Conservation (phyloP, 2,113 vertebrate genomes). For the Microcebus tavaratra region DNA sequence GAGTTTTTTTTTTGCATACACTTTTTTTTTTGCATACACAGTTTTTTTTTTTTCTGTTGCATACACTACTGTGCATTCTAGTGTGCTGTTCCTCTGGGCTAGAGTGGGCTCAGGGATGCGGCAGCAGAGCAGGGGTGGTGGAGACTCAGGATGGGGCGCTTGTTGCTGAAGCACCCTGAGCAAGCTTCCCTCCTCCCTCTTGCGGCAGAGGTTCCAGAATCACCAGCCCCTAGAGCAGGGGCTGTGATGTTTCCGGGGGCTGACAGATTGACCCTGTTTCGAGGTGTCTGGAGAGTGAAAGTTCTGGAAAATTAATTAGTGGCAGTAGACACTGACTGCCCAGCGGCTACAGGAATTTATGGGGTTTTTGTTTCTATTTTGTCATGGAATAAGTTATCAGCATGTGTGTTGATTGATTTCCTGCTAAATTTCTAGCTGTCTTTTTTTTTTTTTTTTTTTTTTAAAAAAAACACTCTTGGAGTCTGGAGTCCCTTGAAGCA, state of each 20-base stretch:
- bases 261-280: constrained; percentile 75
- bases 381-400: constrained; percentile 71
- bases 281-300: constrained; percentile 79
- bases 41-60: background rate
- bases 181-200: background rate
- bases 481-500: constrained; percentile 55
- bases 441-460: background rate
- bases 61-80: background rate
- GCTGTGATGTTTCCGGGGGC: background rate
- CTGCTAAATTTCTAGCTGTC: constrained; percentile 69
- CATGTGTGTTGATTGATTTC: constrained; percentile 76
- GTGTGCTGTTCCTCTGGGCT: background rate
- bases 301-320: constrained; percentile 87
- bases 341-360: constrained; percentile 80
- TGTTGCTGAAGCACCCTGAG: background rate
- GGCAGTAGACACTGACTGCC: constrained; percentile 80
- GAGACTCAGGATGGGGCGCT: background rate
- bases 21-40: no score
- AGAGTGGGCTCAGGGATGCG: background rate
- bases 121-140: no score
- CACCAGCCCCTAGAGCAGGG: background rate
- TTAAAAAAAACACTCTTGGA: background rate
- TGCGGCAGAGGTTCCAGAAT: background rate
- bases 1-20: accelerated
- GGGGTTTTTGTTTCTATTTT: constrained; percentile 71